These are phyloP conservation scores for Coccyzus lansbergi DNA, from an alignment of 2,797 vertebrate species.

Conservation along the genomic window DNA sequence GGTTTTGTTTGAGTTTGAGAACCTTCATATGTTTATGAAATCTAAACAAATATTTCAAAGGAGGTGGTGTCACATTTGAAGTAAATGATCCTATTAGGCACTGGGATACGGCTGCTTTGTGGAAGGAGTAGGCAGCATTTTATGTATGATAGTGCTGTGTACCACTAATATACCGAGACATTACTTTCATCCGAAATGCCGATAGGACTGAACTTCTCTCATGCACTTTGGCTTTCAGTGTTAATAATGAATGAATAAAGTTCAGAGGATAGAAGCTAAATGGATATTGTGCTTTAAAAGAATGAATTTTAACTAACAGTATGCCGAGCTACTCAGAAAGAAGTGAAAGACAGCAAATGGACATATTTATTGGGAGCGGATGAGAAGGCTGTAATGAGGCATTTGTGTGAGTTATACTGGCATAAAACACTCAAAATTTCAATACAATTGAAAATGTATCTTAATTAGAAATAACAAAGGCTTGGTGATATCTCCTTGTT, in stretches of 20 bases:
- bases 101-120: constrained; percentile 73
- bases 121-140: constrained; percentile 63
- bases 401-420: neutral
- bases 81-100: constrained; percentile 80
- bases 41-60: constrained; percentile 80
- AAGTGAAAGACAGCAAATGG: neutral
- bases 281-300: constrained; percentile 71
- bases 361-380: neutral
- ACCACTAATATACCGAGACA: constrained; percentile 75
- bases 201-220: constrained; percentile 72
- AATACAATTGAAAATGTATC: neutral
- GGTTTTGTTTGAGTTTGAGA: constrained; percentile 78
- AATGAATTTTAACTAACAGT: constrained; percentile 71
- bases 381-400: neutral
- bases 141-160: constrained; percentile 69
- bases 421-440: neutral
- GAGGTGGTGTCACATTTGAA: constrained; percentile 78
- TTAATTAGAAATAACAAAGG: neutral
- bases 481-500: neutral
- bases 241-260: constrained; percentile 79
- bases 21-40: constrained; percentile 76
- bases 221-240: constrained; percentile 75
- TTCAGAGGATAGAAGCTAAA: constrained; percentile 75
- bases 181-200: constrained; percentile 73
- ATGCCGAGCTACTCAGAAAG: constrained; percentile 20